Evolutionary conservation across 2,113 vertebrate genomes (phyloP).

Genomic region (Salvelinus sp.): DNA sequence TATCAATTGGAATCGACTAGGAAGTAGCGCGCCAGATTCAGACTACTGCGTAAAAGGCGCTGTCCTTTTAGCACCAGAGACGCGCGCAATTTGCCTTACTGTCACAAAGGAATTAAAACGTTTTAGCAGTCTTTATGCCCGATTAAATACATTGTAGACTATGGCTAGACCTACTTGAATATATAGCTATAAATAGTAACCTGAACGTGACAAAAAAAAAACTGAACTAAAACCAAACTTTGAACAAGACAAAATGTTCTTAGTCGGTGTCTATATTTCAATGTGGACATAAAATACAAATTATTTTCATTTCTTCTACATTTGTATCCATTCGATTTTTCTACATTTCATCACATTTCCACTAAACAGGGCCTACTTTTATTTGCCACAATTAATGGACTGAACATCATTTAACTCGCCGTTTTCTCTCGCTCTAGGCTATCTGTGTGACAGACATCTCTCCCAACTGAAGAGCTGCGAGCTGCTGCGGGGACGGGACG

Average conservation of each 20-base stretch:
- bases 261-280: too few relatives aligned
- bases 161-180: neutral
- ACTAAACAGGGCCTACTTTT: neutral
- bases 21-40: neutral
- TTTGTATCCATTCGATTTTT: too few relatives aligned
- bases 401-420: neutral
- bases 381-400: neutral
- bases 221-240: too few relatives aligned
- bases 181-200: neutral
- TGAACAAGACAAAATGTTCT: too few relatives aligned
- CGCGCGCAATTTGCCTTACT: neutral
- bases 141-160: neutral
- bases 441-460: conserved; percentile 76
- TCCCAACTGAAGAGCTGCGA: conserved; percentile 78
- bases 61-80: neutral
- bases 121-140: too few relatives aligned
- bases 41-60: conserved; percentile 19
- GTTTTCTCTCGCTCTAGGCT: conserved; percentile 54
- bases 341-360: too few relatives aligned
- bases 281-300: too few relatives aligned
- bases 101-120: neutral
- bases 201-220: too few relatives aligned
- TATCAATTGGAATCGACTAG: neutral
- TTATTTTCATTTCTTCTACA: too few relatives aligned
- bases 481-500: conserved; percentile 64